phyloP scores from a whole-genome alignment of 2,113 vertebrate species.

The Gulo gulo region DNA sequence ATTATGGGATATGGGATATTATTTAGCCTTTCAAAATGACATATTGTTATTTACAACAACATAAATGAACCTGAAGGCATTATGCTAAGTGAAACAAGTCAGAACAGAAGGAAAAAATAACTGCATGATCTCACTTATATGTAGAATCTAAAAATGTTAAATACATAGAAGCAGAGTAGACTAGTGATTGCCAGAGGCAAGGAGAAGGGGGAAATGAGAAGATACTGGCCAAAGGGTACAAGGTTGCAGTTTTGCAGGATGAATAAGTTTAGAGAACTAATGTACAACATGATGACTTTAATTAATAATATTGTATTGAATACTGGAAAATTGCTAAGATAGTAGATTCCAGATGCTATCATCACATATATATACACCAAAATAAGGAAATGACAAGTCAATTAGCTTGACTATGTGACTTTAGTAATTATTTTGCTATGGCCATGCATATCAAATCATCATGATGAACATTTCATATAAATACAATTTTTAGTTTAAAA shows the following conservation, averaged over 20 bases:
- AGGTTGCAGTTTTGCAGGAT: background rate
- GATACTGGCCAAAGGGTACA: background rate
- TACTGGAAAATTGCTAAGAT: background rate
- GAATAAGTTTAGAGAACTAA: background rate
- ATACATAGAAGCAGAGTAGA: background rate
- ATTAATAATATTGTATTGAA: background rate
- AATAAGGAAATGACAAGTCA: background rate
- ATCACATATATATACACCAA: background rate
- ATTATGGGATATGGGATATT: background rate
- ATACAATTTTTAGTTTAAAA: background rate
- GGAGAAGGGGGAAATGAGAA: background rate
- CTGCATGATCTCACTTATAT: background rate
- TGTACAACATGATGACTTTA: background rate
- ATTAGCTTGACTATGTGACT: background rate
- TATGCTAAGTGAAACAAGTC: background rate
- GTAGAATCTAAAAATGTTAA: background rate
- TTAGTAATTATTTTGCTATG: background rate
- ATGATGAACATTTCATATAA: background rate
- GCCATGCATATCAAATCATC: background rate
- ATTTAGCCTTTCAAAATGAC: background rate
- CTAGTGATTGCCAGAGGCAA: background rate
- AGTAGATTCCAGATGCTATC: background rate
- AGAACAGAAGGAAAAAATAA: background rate
- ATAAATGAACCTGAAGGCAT: background rate
- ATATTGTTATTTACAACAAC: background rate